Evolutionary conservation across 2,113 vertebrate species (phyloP), one percentile per base, ranked within the genome.

Genomic region (Perccottus glenii): DNA sequence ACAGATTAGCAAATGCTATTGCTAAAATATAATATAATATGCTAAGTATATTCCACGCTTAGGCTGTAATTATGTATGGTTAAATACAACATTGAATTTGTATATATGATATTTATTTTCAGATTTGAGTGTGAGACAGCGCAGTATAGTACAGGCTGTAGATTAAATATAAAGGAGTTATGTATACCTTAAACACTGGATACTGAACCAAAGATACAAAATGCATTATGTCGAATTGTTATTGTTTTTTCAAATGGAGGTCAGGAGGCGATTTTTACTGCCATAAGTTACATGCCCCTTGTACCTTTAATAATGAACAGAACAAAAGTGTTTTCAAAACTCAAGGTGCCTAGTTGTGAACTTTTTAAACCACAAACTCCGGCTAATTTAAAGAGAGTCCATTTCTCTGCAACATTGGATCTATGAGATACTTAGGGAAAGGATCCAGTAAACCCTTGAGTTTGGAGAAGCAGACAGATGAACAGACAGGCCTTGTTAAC

Each of bases 101-200:
- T 84, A 88, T 65, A 87, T 89, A 87, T 55, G 64, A 33, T 85
- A 81, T 90, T 80, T 80, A 85, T 87, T 85, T 69, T 70, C 9
- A 52, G 45, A 53, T 56, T 8, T 38, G 47, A 35, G 61, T 73
- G 51, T 15, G 19, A 69, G 16, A 48, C 33, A 8, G 47, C 43
- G 1, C n/a, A 19, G 40, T 16, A 12, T 38, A 36, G 50, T 19
- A 33, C 55, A 58, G 51, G 44, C 14, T 42, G 57, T 44, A 4
- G 38, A 58, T 33, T 53, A 11, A 16, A 35, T 42, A 11, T 50
- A 11, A 16, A 33, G 16, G 15, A 36, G 0, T 16, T 60, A 6
- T 46, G 40, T 70, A 27, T 70, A 44, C 49, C 65, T 27, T 62
- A 46, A 60, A 59, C 67, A 80, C 64, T 70, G 77, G 71, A 81